Percentiles rank a stretch among this genome's conserved stretches.
These are phyloP conservation scores for Lasiurus cinereus DNA, from an alignment of 2,113 vertebrate species.

Conservation along the genomic window DNA sequence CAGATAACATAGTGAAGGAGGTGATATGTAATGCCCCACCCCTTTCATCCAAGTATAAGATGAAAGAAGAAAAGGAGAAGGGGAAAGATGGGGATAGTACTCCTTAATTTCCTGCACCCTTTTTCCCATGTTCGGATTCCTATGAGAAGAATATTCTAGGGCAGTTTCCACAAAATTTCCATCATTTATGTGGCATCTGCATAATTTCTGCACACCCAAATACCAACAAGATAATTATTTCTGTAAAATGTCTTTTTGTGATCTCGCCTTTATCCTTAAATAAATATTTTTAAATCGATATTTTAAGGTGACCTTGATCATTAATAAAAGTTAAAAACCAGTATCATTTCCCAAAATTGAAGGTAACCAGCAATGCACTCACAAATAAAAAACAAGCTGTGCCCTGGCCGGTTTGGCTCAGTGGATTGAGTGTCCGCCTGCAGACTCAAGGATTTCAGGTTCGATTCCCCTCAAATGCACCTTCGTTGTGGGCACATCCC, in stretches of 20 bases:
- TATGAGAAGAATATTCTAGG: neutral
- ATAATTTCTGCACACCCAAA: neutral
- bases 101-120: neutral
- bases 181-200: neutral
- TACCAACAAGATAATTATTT: neutral
- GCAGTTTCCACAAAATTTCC: neutral
- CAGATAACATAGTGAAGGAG: neutral
- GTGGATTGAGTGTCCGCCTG: too few relatives aligned
- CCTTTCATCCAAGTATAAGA: neutral
- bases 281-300: neutral
- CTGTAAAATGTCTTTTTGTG: neutral
- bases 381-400: neutral
- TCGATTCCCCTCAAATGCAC: too few relatives aligned
- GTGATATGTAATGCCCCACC: neutral
- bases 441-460: too few relatives aligned
- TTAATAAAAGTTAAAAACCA: neutral
- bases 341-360: neutral
- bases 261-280: neutral
- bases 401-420: too few relatives aligned
- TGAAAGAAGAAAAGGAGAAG: neutral
- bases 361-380: neutral
- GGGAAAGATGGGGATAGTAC: neutral
- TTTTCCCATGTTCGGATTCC: neutral
- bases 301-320: neutral
- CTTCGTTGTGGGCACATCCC: too few relatives aligned